These are phyloP conservation scores for Siniperca chuatsi DNA, from an alignment of 2,113 vertebrate species.

Conservation along the genomic window DNA sequence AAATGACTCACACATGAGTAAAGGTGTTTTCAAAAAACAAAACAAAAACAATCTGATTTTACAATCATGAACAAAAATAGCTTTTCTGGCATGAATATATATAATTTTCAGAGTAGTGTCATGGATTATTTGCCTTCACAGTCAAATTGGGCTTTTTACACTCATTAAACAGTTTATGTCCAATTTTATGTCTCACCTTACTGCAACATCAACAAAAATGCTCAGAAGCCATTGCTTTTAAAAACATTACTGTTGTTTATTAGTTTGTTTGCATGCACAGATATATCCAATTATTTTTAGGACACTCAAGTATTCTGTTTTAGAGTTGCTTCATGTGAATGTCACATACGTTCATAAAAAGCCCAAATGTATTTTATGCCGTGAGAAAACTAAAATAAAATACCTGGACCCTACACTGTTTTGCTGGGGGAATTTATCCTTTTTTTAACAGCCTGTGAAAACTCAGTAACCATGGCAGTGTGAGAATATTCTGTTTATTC, in stretches of 20 bases:
- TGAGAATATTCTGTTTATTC: slow-evolving; percentile 32
- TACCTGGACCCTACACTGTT: not conserved
- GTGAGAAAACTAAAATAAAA: not conserved
- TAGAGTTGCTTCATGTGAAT: not conserved
- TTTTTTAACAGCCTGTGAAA: slow-evolving; percentile 8
- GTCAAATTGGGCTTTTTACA: not conserved
- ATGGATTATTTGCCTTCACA: slow-evolving; percentile 5
- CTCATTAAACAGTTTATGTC: slow-evolving; percentile 2
- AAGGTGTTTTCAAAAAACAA: slow-evolving; percentile 18
- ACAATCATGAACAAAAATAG: not conserved
- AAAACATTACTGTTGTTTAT: not conserved
- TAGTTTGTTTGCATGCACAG: not conserved
- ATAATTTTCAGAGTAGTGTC: not conserved
- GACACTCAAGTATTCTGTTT: not conserved
- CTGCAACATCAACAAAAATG: not conserved
- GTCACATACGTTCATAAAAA: not conserved
- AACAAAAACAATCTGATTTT: slow-evolving; percentile 8
- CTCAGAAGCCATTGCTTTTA: not conserved
- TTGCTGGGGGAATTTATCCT: slow-evolving; percentile 1
- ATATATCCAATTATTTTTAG: not conserved
- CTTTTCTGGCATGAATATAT: slow-evolving; percentile 23
- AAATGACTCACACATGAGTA: not conserved
- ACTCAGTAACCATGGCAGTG: slow-evolving; percentile 71
- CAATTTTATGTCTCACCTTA: not conserved
- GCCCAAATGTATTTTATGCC: not conserved